Evolutionary conservation across 2,888 invertebrate genomes (phyloP), one percentile per base, ranked within the genome.

Genomic region (Plusia festucae): DNA sequence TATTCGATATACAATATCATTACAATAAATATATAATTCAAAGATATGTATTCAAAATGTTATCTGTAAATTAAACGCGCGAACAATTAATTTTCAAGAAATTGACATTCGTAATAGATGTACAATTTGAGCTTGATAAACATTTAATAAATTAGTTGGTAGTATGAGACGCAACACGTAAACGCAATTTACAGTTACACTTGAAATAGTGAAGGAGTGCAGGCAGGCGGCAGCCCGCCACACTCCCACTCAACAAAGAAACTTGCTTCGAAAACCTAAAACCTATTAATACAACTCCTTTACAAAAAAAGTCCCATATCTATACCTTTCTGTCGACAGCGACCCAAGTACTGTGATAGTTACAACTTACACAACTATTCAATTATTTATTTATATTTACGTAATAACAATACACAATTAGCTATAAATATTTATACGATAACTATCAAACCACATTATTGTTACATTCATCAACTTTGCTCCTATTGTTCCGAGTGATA

Each of bases 351-450:
- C 91, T 91, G 89, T 91, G 92, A 92, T 93, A 93, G 91, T 93
- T 93, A 92, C 92, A 93, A 88, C 93, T 95, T 94, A 94, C 90
- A 91, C 90, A 91, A 94, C 93, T 94, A 94, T 88, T 94, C 90
- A 94, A 94, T 94, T 94, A 93, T 93, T 93, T 93, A 93, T 93
- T 94, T 94, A 94, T 94, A 93, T 93, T 93, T 94, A 94, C 92
- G 93, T 93, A 92, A 93, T 95, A 95, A 95, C 95, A 95, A 94
- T 95, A 95, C 94, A 95, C 95, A 94, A 93, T 95, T 95, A 94
- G 94, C 95, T 95, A 95, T 95, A 95, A 95, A 95, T 95, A 95
- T 94, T 93, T 94, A 94, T 95, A 95, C 87, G 94, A 92, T 93
- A 93, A 93, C 94, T 94, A 94, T 94, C 90, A 93, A 95, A 94